Conservation (phyloP, 2,113 vertebrate species). For the Callospermophilus lateralis region DNA sequence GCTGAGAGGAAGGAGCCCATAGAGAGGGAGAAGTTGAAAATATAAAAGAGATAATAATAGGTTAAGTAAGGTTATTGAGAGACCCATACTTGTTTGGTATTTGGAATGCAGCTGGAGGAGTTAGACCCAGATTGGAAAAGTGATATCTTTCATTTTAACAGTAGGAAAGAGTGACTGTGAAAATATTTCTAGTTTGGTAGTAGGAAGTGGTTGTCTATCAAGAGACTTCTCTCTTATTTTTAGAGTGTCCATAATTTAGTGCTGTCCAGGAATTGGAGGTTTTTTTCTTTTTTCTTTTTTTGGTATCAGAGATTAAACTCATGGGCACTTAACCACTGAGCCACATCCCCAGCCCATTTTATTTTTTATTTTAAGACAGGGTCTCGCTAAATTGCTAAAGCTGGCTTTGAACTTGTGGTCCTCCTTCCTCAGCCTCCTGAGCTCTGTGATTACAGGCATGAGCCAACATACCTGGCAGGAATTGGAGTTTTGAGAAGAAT, state of each 20-base stretch:
- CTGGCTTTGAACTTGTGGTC: too few relatives aligned
- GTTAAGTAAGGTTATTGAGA: neutral
- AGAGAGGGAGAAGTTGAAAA: neutral
- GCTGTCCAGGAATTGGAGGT: neutral
- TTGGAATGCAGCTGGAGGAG: neutral
- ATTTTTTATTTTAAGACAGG: too few relatives aligned
- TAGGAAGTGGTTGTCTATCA: neutral
- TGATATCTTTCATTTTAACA: neutral
- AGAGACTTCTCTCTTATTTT: slow-evolving; percentile 1
- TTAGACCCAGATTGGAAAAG: neutral
- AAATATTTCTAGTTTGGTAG: neutral
- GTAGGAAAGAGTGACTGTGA: neutral
- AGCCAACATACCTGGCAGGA: too few relatives aligned
- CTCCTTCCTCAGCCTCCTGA: too few relatives aligned
- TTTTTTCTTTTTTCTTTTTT: too few relatives aligned
- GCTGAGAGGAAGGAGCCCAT: neutral
- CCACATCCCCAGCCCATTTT: too few relatives aligned
- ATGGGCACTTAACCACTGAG: too few relatives aligned
- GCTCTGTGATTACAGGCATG: too few relatives aligned
- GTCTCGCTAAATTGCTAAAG: too few relatives aligned
- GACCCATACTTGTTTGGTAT: neutral
- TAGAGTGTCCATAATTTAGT: neutral
- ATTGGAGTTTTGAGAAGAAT: too few relatives aligned
- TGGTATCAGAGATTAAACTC: too few relatives aligned
- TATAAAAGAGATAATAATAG: neutral